A percentile compares a stretch with the other conserved stretches of the same genome.
Conservation (phyloP, 2,888 invertebrate genomes). For the Pristionchus maxplancki region DNA sequence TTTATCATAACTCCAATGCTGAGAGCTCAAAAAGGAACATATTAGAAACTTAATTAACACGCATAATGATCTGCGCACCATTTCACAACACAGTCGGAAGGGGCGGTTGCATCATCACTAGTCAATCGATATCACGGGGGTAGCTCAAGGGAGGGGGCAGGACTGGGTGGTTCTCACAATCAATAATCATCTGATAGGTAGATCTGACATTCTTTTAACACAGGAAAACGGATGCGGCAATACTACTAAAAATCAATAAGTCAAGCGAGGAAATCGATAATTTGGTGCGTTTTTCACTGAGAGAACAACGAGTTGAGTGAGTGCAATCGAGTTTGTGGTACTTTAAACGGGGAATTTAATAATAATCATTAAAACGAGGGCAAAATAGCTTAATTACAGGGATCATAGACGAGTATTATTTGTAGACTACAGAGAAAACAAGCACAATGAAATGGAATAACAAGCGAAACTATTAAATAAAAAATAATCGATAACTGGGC, state of each 20-base stretch:
- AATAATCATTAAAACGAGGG: neutral
- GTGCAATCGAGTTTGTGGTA: neutral
- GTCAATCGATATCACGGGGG: neutral
- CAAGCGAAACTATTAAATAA: neutral
- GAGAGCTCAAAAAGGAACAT: neutral
- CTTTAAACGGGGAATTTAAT: neutral
- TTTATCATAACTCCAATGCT: constrained; percentile 12
- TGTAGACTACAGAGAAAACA: constrained; percentile 4
- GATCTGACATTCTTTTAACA: constrained; percentile 5
- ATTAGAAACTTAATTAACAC: constrained; percentile 1
- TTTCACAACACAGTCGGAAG: neutral
- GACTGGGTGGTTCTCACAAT: neutral
- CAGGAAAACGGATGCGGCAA: neutral
- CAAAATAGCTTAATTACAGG: neutral
- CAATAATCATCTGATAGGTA: constrained; percentile 20
- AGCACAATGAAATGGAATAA: neutral
- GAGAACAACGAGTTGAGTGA: constrained; percentile 2
- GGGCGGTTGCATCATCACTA: neutral
- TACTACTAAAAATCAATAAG: neutral
- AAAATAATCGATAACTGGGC: neutral
- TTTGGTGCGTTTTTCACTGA: constrained; percentile 6
- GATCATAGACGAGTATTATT: constrained; percentile 15
- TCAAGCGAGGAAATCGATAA: neutral
- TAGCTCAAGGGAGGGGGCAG: neutral
- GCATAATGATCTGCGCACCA: neutral